These are phyloP conservation scores for Numida meleagris DNA, from an alignment of 2,113 vertebrate species.

Conservation along the genomic window DNA sequence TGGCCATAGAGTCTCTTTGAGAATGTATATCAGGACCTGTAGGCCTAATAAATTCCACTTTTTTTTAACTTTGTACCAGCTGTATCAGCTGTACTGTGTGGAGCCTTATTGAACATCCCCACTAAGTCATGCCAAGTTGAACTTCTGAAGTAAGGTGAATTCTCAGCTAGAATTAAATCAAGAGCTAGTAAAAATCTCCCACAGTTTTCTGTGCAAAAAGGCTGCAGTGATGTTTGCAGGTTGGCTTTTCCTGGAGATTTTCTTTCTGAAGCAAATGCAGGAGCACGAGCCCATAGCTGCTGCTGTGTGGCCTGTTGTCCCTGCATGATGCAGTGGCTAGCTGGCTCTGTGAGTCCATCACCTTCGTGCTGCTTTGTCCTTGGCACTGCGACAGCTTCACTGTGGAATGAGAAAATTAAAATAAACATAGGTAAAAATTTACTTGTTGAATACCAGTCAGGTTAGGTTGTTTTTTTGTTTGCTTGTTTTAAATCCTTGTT, in stretches of 20 bases:
- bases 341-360: background rate
- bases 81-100: background rate
- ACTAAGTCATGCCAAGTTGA: background rate
- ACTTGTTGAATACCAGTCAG: background rate
- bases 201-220: background rate
- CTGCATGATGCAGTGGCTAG: background rate
- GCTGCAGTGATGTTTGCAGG: background rate
- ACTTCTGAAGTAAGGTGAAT: background rate
- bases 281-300: background rate
- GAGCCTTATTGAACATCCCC: background rate
- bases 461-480: background rate
- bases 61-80: background rate
- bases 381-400: background rate
- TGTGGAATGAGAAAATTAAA: background rate
- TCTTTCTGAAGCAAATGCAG: background rate
- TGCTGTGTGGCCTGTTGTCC: background rate
- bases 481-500: background rate
- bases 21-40: constrained; percentile 27
- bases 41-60: background rate
- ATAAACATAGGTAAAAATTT: background rate
- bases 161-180: background rate
- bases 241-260: background rate
- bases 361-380: background rate
- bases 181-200: background rate
- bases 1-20: background rate